phyloP scores from a whole-genome alignment of 2,888 invertebrate species.

The Xylophagus ater region DNA sequence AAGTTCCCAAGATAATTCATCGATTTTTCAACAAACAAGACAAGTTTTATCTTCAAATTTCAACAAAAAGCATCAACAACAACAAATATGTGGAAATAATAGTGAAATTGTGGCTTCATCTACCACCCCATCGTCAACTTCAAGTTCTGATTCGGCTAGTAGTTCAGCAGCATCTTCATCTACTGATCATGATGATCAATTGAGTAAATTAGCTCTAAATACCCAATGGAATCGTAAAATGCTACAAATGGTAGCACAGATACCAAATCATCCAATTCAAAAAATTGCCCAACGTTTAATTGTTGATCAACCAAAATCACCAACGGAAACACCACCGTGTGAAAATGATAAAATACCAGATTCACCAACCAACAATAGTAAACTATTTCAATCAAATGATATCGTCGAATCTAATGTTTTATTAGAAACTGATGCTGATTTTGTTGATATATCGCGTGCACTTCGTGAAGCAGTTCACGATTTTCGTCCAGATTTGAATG shows the following conservation, averaged over 20 bases:
- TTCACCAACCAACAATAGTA: slow-evolving; percentile 27
- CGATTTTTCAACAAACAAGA: slow-evolving; percentile 8
- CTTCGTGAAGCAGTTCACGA: slow-evolving; percentile 28
- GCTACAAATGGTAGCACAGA: slow-evolving; percentile 35
- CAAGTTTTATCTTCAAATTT: slow-evolving; percentile 15
- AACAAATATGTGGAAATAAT: slow-evolving; percentile 13
- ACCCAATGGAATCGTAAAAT: slow-evolving; percentile 28
- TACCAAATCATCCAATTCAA: slow-evolving; percentile 24
- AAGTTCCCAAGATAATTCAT: not conserved
- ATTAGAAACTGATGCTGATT: slow-evolving; percentile 25
- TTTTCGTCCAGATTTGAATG: slow-evolving; percentile 33
- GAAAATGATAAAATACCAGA: slow-evolving; percentile 20
- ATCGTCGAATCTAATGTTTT: slow-evolving; percentile 26
- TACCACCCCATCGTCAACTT: slow-evolving; percentile 26
- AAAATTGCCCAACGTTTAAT: slow-evolving; percentile 33
- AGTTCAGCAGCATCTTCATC: slow-evolving; percentile 31
- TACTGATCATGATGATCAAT: slow-evolving; percentile 17
- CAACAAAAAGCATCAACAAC: slow-evolving; percentile 24
- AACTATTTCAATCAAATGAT: slow-evolving; percentile 31
- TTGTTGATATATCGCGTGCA: slow-evolving; percentile 30
- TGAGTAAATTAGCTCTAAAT: slow-evolving; percentile 24
- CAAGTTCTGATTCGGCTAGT: slow-evolving; percentile 23
- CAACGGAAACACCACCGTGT: slow-evolving; percentile 33
- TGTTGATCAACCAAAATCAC: slow-evolving; percentile 39
- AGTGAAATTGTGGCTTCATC: slow-evolving; percentile 17